Evolutionary conservation across 2,797 vertebrate genomes (phyloP), one percentile per base, ranked within the genome.

Genomic region (Lepilemur septentrionalis): DNA sequence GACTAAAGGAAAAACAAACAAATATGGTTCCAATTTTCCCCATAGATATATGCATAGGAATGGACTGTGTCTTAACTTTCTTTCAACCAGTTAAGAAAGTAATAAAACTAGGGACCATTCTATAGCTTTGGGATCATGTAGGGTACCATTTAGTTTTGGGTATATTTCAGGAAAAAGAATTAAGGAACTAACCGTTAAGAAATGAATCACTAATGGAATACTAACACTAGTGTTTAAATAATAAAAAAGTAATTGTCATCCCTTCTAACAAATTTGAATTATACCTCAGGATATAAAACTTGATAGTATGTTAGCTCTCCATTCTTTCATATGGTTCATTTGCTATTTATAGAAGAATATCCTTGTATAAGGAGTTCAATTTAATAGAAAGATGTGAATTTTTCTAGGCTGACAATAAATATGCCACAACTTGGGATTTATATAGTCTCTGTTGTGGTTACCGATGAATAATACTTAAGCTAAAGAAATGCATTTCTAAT

Each of bases 291-390:
- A 57, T 89, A 59, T 2, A 89, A 85, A 25, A 61, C 92, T 95
- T 91, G 22, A 23, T 59, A 57, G 10, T 87, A 17, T 83, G 69
- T 43, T 96, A 95, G 5, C 50, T 89, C 72, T 95, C 92, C 41
- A 92, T 73, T 38, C 35, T 50, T 0, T 0, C 59, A 38, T 84
- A 84, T 38, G 48, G 22, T 89, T 97, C 14, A 90, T 96, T 61
- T 84, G 63, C 52, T 82, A 96, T 97, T 95, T 93, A 87, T n/a
- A 94, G 89, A 93, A 96, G 93, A 91, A 94, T 67, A 87, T 82
- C 50, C 89, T 95, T 96, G n/a, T 46, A 12, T 67, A 76, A 82
- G 17, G 23, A 59, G 12, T 61, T 79, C 41, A 20, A 75, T 94
- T 90, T 82, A 92, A 83, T 91, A 86, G 81, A 63, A 81, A 81